Evolutionary conservation across 2,888 invertebrate species (phyloP).

Genomic region (Drosophila birchii): DNA sequence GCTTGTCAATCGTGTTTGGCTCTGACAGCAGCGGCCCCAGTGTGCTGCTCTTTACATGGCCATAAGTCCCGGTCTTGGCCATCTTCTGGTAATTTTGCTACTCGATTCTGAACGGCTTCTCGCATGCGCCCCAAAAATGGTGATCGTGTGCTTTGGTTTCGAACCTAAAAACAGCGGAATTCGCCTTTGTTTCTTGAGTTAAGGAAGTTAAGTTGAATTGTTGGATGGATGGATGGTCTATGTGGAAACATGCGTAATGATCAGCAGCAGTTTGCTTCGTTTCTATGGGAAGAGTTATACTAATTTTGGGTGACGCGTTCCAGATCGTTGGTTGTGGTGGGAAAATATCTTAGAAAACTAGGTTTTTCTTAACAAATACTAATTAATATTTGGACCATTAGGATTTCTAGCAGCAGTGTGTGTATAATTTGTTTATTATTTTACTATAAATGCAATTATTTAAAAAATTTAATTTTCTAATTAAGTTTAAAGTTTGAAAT

Average conservation of each 20-base stretch:
- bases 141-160: constrained; percentile 36
- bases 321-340: constrained; percentile 12
- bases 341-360: background rate
- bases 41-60: constrained; percentile 50
- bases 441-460: too few species aligned
- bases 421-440: background rate
- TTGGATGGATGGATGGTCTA: constrained; percentile 11
- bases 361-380: background rate
- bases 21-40: constrained; percentile 42
- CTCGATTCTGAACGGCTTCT: constrained; percentile 47
- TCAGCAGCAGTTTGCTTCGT: constrained; percentile 12
- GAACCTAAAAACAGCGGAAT: constrained; percentile 49
- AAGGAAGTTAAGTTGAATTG: constrained; percentile 33
- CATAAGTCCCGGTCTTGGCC: constrained; percentile 52
- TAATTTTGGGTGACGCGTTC: constrained; percentile 3
- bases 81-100: constrained; percentile 29
- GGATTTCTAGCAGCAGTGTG: too few species aligned
- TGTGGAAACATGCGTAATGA: constrained; percentile 21
- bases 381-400: too few species aligned
- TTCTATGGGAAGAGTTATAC: constrained; percentile 1
- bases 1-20: constrained; percentile 53
- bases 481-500: background rate
- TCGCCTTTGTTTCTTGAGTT: constrained; percentile 43
- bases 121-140: constrained; percentile 64
- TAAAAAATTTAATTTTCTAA: too few species aligned